Conservation (phyloP, 2,113 vertebrate genomes). For the Camelus bactrianus region DNA sequence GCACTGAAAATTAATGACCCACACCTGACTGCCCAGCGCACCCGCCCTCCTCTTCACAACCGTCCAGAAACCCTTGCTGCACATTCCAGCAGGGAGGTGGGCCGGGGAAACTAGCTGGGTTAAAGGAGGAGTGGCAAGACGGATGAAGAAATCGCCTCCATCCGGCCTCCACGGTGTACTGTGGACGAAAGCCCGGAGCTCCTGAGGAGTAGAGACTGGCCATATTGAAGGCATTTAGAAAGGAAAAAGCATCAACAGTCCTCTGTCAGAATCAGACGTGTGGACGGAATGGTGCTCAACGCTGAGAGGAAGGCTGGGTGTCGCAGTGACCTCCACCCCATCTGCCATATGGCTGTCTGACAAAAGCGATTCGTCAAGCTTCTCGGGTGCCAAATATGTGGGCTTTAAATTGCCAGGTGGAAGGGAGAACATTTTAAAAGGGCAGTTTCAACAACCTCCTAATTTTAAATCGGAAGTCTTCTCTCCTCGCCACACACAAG, state of each 20-base stretch:
- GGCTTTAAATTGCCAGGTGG: conserved; percentile 45
- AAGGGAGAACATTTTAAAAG: conserved; percentile 35
- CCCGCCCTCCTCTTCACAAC: conserved; percentile 60
- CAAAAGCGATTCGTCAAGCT: conserved; percentile 68
- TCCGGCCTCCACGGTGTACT: accelerated
- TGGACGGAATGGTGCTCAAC: not conserved
- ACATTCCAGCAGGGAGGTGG: conserved; percentile 59
- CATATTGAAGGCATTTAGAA: conserved; percentile 29
- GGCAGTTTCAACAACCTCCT: conserved; percentile 52
- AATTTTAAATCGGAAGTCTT: conserved; percentile 46
- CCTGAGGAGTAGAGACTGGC: not conserved
- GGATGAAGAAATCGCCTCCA: conserved; percentile 13
- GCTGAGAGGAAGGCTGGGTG: not conserved
- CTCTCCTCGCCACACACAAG: not conserved
- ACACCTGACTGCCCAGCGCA: conserved; percentile 74
- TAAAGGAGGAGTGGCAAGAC: conserved; percentile 51
- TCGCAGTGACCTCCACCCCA: conserved; percentile 50
- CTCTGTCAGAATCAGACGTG: not conserved
- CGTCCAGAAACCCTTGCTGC: conserved; percentile 55
- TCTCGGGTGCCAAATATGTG: conserved; percentile 52
- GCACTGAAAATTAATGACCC: conserved; percentile 82
- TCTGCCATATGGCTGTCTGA: conserved; percentile 63
- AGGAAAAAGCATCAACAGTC: conserved; percentile 39
- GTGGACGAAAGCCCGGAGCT: not conserved
- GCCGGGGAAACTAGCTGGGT: conserved; percentile 17